Base-by-base conservation (phyloP, 2,113 vertebrate species). In the Recurvirostra avosetta region DNA sequence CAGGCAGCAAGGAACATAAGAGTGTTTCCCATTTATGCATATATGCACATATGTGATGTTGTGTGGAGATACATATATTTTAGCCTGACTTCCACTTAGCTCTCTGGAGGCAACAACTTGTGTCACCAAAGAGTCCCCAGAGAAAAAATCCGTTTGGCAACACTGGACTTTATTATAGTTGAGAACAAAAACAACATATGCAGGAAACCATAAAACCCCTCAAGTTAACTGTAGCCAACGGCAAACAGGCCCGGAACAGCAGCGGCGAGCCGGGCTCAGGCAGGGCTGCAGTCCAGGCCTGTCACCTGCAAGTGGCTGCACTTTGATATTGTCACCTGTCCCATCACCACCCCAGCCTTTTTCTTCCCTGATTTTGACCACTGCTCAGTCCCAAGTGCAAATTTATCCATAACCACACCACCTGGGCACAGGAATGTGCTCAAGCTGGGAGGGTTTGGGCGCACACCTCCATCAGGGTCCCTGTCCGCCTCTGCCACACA, bases 151-250 rank as follows among this genome's bases (percentile, higher is more conserved):
- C 4, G 22, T 94, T 96, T 94, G 93, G 94, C 87, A 89, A 59
- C 59, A 20, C 47, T 79, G 96, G 81, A 40, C 49, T 92, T 94
- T 55, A 93, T 76, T 89, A 58, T 83, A 84, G 41, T 9, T 41
- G 53, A 96, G 88, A 94, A 94, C 86, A 87, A 98, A 98, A 96
- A 49, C 98, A 98, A 92, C 94, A 63, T 7, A 36, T 8, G 85
- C 97, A 98, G 98, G 98, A 98, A 98, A 98, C 98, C 98, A 97
- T 98, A 98, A 98, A 97, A 97, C 94, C 97, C 97, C 97, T 65
- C 71, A n/a, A 96, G 89, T 92, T 95, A 98, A 98, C 98, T 55
- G 98, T n/a, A 98, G 96, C 83, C 95, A 97, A 97, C 97, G 90
- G 97, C 95, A 75, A 62, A 43, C 59, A 70, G 76, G 59, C 71